These are phyloP conservation scores for Chirona hameri DNA, from an alignment of 2,888 invertebrate species.

Conservation along the genomic window DNA sequence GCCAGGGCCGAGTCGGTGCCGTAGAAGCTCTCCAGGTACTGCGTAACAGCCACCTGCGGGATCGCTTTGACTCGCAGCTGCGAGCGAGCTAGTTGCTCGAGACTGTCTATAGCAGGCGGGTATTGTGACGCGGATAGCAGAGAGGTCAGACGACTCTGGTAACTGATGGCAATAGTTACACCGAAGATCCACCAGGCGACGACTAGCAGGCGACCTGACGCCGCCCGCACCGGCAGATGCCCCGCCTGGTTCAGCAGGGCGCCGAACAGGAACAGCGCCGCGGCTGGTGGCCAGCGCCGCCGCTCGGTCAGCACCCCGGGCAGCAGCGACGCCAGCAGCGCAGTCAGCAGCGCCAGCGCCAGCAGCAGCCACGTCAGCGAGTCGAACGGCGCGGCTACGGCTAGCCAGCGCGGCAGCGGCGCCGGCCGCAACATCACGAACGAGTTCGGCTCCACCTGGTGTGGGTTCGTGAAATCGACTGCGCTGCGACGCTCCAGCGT, in stretches of 20 bases:
- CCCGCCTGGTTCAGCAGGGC: not conserved
- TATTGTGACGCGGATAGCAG: conserved; percentile 64
- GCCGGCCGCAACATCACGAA: conserved; percentile 40
- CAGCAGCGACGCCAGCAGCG: conserved; percentile 42
- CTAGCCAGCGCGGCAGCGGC: conserved; percentile 47
- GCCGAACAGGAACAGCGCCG: not conserved
- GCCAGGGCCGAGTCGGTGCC: conserved; percentile 40
- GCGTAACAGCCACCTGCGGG: conserved; percentile 50
- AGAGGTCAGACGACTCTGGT: conserved; percentile 68
- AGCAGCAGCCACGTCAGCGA: conserved; percentile 50
- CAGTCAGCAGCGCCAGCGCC: conserved; percentile 45
- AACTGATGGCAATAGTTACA: conserved; percentile 45
- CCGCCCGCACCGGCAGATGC: not conserved
- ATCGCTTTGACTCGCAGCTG: conserved; percentile 41
- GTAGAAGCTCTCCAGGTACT: conserved; percentile 51
- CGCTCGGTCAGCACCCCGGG: conserved; percentile 46
- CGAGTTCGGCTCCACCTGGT: conserved; percentile 42
- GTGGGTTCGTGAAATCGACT: conserved; percentile 43
- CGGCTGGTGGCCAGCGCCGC: not conserved
- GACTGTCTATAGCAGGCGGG: conserved; percentile 47
- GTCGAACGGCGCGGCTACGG: conserved; percentile 39
- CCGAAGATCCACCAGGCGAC: conserved; percentile 53
- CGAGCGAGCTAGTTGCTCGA: conserved; percentile 39
- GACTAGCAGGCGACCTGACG: conserved; percentile 43
- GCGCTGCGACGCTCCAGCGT: not conserved